These are phyloP conservation scores for Stigmatopora nigra DNA, from an alignment of 2,113 vertebrate species.

Conservation along the genomic window DNA sequence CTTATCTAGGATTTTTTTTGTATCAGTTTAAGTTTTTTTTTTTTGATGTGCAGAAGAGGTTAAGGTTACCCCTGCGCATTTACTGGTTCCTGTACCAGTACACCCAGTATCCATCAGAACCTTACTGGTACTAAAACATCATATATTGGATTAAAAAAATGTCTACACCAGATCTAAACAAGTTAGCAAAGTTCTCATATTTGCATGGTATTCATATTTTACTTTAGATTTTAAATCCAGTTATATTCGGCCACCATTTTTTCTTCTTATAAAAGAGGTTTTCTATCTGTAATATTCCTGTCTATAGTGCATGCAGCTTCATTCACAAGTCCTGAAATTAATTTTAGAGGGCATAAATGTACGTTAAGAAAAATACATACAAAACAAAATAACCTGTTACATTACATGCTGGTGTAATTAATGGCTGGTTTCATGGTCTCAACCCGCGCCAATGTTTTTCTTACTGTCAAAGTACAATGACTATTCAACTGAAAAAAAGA, in stretches of 20 bases:
- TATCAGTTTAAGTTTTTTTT: not conserved
- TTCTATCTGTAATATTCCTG: conserved; percentile 4
- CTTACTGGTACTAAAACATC: too few species aligned
- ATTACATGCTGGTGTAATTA: too few species aligned
- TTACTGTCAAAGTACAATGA: not conserved
- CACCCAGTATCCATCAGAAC: too few species aligned
- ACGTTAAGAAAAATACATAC: too few species aligned
- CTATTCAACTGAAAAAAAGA: not conserved
- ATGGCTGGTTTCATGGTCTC: not conserved
- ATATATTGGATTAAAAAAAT: not conserved
- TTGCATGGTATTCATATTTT: conserved; percentile 2
- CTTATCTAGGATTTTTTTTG: not conserved
- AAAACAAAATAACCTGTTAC: not conserved
- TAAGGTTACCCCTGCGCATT: not conserved
- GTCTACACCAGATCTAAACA: conserved; percentile 7
- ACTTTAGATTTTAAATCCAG: not conserved
- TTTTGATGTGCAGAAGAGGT: conserved; percentile 17
- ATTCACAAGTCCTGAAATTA: conserved; percentile 1
- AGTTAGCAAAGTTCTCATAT: conserved; percentile 18
- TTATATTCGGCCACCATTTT: conserved; percentile 1
- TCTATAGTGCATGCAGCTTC: conserved; percentile 11
- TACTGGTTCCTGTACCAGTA: too few species aligned
- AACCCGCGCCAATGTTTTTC: not conserved
- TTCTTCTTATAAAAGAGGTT: conserved; percentile 2
- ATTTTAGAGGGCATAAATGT: too few species aligned